phyloP scores from a whole-genome alignment of 2,888 invertebrate species.

The Oxycera nigricornis region DNA sequence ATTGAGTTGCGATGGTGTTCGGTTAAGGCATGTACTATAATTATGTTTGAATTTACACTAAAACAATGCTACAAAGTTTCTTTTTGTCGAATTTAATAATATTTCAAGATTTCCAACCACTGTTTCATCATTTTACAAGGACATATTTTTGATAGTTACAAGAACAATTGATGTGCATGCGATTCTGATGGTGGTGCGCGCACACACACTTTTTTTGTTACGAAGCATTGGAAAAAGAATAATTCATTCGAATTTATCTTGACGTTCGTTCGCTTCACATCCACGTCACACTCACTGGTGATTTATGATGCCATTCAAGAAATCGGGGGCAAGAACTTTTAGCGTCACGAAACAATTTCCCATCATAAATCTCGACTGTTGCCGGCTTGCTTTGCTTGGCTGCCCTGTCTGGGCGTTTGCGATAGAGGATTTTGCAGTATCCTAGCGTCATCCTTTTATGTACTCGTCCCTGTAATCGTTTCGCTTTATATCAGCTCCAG shows the following conservation, averaged over 20 bases:
- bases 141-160: no score
- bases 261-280: slow-evolving; percentile 41
- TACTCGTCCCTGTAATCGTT: slow-evolving; percentile 20
- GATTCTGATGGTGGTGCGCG: background rate
- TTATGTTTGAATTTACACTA: no score
- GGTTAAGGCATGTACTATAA: no score
- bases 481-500: background rate
- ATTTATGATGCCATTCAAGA: slow-evolving; percentile 45
- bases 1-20: no score
- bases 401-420: slow-evolving; percentile 4
- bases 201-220: background rate
- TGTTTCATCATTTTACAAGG: no score
- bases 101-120: no score
- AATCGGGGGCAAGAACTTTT: slow-evolving; percentile 41
- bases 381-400: slow-evolving; percentile 1
- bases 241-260: slow-evolving; percentile 40
- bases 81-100: no score
- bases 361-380: slow-evolving; percentile 44
- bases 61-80: no score
- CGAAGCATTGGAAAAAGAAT: slow-evolving; percentile 32
- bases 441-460: slow-evolving; percentile 19
- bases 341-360: slow-evolving; percentile 45
- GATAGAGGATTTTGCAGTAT: slow-evolving; percentile 17
- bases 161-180: no score
- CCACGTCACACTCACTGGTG: slow-evolving; percentile 43